Evolutionary conservation across 1,140 invertebrate genomes (phyloP), one percentile per base, ranked within the genome.

Genomic region (Eupeodes corollae): DNA sequence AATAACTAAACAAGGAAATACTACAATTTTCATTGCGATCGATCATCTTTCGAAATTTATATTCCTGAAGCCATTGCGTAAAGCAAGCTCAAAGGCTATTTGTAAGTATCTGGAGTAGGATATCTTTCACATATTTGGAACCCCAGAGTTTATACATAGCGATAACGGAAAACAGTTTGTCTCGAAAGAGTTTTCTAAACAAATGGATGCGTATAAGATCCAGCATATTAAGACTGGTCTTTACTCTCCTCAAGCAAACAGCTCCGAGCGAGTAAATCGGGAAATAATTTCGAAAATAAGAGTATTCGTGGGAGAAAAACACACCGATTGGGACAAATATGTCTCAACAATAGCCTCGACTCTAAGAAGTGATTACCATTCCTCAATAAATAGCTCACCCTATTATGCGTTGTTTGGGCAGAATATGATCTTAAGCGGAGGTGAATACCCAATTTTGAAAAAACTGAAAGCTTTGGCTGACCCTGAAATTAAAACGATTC

Each of bases 81-180:
- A 21, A 38, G 44, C 44, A 5, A 26, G 3, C 21, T 26, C 21
- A 5, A 26, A 26, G 2, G 9, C 5, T 5, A 14, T 38, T 5
- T 3, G 3, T 12, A 2, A 18, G n/a, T 38, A n/a, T 21, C 11
- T 46, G 2, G 33, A 38, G 38, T 26, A 19, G 3, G 19, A 46
- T 6, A 12, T 49, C 8, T 15, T 47, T 18, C 13, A 12, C 1
- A 31, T n/a, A 9, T 49, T 33, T 26, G 48, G 42, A n/a, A n/a
- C 26, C 2, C 48, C 48, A 31, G 37, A 45, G 21, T 12, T 39
- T 8, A 18, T 39, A 6, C n/a, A 33, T n/a, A 26, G 18, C 6
- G 48, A 45, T 15, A 49, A 44, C 16, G 42, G 41, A 35, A 30
- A 21, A 11, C 42, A 44, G 35, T 48, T 46, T 32, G 18, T 19